These are phyloP conservation scores for Dioctria rufipes DNA, from an alignment of 2,888 invertebrate genomes.

Conservation along the genomic window DNA sequence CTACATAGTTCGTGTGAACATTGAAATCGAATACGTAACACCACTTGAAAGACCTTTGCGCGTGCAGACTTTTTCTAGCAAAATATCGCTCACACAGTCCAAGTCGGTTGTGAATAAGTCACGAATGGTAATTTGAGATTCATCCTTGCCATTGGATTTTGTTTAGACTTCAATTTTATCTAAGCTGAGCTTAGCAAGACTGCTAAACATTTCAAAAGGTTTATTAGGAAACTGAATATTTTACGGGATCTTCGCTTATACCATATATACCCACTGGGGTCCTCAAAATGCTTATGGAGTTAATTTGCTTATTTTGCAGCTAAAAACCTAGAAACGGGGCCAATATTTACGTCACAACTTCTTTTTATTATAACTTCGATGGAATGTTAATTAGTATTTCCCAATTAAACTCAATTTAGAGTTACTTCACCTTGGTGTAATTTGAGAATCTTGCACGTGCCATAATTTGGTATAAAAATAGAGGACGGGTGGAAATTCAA, in stretches of 20 bases:
- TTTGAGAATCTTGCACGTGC: slow-evolving; percentile 16
- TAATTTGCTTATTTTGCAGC: no score
- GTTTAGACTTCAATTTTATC: slow-evolving; percentile 9
- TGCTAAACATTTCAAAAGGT: background rate
- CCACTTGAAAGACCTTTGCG: slow-evolving; percentile 1
- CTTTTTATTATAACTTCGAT: no score
- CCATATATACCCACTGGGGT: no score
- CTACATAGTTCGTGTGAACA: background rate
- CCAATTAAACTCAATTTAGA: background rate
- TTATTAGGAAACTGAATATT: no score
- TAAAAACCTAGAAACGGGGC: no score
- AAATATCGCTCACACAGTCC: background rate
- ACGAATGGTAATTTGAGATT: background rate
- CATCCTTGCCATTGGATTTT: background rate
- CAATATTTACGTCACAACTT: no score
- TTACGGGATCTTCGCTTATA: no score
- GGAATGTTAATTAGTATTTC: no score
- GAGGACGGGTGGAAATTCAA: background rate
- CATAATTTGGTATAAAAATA: background rate
- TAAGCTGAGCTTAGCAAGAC: background rate
- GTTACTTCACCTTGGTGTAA: slow-evolving; percentile 7
- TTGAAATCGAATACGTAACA: slow-evolving; percentile 7
- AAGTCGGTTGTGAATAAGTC: no score
- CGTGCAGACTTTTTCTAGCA: slow-evolving; percentile 16
- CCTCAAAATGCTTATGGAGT: no score